Base-by-base conservation (phyloP, 1,140 invertebrate genomes). In the Acromyrmex echinatior region DNA sequence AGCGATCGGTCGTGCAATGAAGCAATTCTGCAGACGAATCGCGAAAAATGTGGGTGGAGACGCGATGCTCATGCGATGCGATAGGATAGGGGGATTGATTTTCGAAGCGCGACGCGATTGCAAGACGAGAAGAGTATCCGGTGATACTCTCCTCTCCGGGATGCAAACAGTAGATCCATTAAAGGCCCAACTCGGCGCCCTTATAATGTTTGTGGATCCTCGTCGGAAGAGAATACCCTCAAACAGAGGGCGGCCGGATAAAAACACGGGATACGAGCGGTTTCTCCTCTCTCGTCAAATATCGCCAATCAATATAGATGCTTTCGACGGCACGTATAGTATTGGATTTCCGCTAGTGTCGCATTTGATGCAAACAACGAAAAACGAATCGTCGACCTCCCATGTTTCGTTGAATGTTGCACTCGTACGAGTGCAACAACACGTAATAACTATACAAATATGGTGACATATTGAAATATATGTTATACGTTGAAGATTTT, bases 121-220 rank as follows among this genome's bases (percentile, higher is more conserved):
- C 58, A 76, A 73, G 80, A 79, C 68, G 56, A 56, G 16, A 79
- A 31, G 76, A 70, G 79, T 78, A 77, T 91, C 82, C 60, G 60
- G 63, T 49, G 76, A 71, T 86, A 88, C 79, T 89, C 82, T 89
- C 86, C 73, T 88, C 82, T 74, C 86, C 18, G 78, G 84, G 91
- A 93, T 91, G 91, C 90, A 91, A 91, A 91, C 77, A 91, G 88
- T 89, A 62, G 89, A 87, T 91, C 91, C 91, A 91, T 91, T 92
- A 91, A 92, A 89, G 86, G 66, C 35, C 49, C 35, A 73, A 58
- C 31, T 71, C 79, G 25, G 62, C 66, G 68, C 68, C 87, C 85
- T 88, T 84, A 82, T 77, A 74, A 77, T 90, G 87, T 91, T 91
- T 88, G 84, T 45, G 77, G 58, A 88, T 9, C 53, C 80, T 78